Evolutionary conservation across 2,797 vertebrate species (phyloP), one percentile per base, ranked within the genome.

Genomic region (Oryzias sinensis): DNA sequence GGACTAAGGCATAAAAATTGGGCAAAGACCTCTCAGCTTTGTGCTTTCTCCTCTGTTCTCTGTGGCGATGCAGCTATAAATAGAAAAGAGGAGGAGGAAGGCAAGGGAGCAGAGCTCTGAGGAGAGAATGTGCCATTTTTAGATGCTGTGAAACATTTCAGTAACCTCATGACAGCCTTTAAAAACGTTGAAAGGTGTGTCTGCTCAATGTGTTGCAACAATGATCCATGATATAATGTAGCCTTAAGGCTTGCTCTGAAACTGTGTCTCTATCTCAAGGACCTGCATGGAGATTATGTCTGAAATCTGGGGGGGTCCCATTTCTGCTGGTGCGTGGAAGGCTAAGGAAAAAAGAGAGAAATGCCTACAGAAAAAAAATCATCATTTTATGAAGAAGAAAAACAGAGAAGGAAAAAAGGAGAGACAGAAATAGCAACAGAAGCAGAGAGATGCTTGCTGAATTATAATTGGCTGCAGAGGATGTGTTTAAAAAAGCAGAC

Each of bases 51-150:
- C 70, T 72, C 74, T 72, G 62, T 45, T 25, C 62, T 68, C 77
- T 82, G 79, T 69, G 66, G 37, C 56, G 76, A 79, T 77, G 76
- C 14, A 65, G 72, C 87, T 91, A 90, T 87, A 83, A 85, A 79
- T 80, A 91, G 88, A 79, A 79, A 42, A 16, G 5, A 7, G 22
- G 46, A 59, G 73, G 49, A 40, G 43, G 80, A 40, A 11, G 76
- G 71, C 53, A 54, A 65, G 68, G 75, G 81, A 74, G 51, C 67
- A 51, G 69, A 14, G 59, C 80, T 71, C 63, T 0, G 56, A 78
- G 80, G 79, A 71, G 78, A 80, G 70, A 50, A 15, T 6, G 14
- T 1, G 2, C 78, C 75, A 90, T 90, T 91, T 76, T 77, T 89
- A 91, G 90, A 29, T 61, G 53, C 69, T 41, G 74, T 82, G 57